These are phyloP conservation scores for Aphrophora alni DNA, from an alignment of 2,888 invertebrate genomes.

Conservation along the genomic window DNA sequence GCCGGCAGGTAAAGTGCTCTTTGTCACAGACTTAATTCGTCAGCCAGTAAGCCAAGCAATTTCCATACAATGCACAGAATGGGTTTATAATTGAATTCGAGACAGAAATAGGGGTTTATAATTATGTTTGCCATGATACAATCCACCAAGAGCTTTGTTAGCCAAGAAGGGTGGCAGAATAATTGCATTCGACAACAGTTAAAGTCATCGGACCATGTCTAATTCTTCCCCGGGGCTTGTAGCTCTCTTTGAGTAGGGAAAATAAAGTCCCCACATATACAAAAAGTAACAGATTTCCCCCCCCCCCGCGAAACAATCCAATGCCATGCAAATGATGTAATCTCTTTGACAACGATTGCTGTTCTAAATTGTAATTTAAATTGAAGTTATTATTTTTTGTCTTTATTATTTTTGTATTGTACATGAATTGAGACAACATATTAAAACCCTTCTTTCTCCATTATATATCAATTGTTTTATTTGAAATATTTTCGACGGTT, in stretches of 20 bases:
- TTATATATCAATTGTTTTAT: too few relatives aligned
- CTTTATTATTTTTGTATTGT: neutral
- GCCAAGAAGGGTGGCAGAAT: conserved; percentile 2
- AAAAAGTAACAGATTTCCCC: neutral
- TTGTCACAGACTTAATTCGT: neutral
- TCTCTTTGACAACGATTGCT: neutral
- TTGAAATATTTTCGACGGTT: too few relatives aligned
- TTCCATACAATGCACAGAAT: conserved; percentile 30
- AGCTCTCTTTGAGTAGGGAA: conserved; percentile 2
- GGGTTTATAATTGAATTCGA: conserved; percentile 32
- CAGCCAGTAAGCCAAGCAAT: conserved; percentile 17
- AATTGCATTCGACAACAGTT: conserved; percentile 12
- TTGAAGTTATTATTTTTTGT: neutral
- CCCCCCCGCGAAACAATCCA: neutral
- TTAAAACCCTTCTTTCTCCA: too few relatives aligned
- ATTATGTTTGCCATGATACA: conserved; percentile 31
- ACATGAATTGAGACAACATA: neutral
- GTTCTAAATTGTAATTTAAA: neutral
- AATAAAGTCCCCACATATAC: neutral
- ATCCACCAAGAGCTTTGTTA: conserved; percentile 19
- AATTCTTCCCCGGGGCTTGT: neutral
- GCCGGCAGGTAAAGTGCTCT: neutral
- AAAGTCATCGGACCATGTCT: conserved; percentile 20
- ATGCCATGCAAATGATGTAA: neutral
- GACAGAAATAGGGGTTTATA: conserved; percentile 22